phyloP scores from a whole-genome alignment of 2,888 invertebrate species.

The Troides helena region DNA sequence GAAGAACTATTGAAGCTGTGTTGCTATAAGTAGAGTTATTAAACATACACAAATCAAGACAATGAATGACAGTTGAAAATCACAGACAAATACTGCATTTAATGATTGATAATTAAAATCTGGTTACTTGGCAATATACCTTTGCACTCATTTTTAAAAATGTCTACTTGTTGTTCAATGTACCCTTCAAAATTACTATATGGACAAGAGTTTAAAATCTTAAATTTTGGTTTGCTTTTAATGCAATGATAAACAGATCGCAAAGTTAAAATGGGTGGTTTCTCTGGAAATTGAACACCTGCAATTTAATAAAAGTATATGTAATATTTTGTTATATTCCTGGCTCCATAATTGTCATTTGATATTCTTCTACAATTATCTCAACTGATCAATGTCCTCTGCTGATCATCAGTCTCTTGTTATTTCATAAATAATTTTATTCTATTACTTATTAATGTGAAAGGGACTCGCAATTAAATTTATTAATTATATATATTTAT shows the following conservation, averaged over 20 bases:
- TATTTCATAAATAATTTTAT: too few relatives aligned
- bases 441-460: too few relatives aligned
- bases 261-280: constrained; percentile 74
- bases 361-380: background rate
- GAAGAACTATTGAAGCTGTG: too few relatives aligned
- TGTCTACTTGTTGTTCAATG: constrained; percentile 71
- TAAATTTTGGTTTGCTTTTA: constrained; percentile 69
- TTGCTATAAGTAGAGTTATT: too few relatives aligned
- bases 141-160: constrained; percentile 73
- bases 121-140: constrained; percentile 48
- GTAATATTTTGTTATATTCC: background rate
- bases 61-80: too few relatives aligned
- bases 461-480: too few relatives aligned
- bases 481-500: too few relatives aligned
- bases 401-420: too few relatives aligned
- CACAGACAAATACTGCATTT: constrained; percentile 21
- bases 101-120: constrained; percentile 55
- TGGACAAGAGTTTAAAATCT: constrained; percentile 64
- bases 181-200: constrained; percentile 72
- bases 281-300: constrained; percentile 78
- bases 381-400: too few relatives aligned
- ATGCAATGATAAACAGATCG: constrained; percentile 79
- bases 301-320: constrained; percentile 26
- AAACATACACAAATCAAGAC: too few relatives aligned
- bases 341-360: background rate